Conservation (phyloP, 92 coral and sea anemone species). For the Diadumene lineata region DNA sequence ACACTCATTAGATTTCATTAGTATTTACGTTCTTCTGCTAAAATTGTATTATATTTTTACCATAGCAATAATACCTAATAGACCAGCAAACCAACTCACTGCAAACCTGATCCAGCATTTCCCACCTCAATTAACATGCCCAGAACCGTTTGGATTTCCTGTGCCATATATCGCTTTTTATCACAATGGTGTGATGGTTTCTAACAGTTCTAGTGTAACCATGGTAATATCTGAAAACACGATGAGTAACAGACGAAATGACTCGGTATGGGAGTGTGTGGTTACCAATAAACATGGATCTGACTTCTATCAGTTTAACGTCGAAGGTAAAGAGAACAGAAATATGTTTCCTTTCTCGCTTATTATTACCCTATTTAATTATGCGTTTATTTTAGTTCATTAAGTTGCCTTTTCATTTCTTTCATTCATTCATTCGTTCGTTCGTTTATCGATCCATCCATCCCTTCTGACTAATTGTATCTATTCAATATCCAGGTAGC, state of each 20-base stretch:
- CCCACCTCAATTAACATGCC: constrained; percentile 9
- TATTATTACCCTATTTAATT: no score
- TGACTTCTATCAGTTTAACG: constrained; percentile 26
- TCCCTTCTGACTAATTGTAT: neutral
- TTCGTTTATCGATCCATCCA: no score
- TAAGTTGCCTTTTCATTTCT: no score
- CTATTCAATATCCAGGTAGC: neutral
- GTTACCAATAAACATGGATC: constrained; percentile 32
- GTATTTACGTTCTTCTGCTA: no score
- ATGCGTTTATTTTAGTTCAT: no score
- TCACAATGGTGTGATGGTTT: constrained; percentile 23
- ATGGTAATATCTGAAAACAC: neutral
- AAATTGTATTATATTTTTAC: no score
- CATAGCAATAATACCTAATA: neutral
- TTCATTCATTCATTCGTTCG: no score
- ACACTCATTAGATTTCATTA: no score
- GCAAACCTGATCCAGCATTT: neutral
- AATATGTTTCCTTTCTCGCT: no score
- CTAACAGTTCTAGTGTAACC: constrained; percentile 21
- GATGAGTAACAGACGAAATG: neutral
- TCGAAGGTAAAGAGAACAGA: constrained; percentile 29
- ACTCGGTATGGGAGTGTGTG: constrained; percentile 28
- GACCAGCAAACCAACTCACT: neutral
- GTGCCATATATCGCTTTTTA: constrained; percentile 37
- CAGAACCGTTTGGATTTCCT: constrained; percentile 31